These are phyloP conservation scores for Pithys albifrons DNA, from an alignment of 2,113 vertebrate genomes.

Conservation along the genomic window DNA sequence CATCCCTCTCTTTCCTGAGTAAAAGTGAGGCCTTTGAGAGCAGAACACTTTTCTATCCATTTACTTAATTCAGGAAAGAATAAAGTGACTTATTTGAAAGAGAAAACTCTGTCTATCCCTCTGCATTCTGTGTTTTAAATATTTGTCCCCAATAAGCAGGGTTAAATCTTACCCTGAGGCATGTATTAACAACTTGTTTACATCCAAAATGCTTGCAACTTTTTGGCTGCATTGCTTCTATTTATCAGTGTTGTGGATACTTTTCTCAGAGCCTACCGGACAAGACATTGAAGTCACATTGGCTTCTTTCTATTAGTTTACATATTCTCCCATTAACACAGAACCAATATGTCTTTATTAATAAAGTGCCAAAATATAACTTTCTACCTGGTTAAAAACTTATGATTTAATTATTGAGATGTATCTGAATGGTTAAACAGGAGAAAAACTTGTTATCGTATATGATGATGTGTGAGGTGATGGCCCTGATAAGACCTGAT, in stretches of 20 bases:
- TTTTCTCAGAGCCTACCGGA: background rate
- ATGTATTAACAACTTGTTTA: background rate
- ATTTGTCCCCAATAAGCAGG: background rate
- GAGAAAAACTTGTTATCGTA: background rate
- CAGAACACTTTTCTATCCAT: background rate
- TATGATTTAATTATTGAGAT: background rate
- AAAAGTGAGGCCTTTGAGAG: background rate
- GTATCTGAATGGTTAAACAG: background rate
- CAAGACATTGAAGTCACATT: background rate
- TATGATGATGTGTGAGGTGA: no score
- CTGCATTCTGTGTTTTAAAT: background rate
- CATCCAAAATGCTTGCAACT: background rate
- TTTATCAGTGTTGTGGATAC: background rate
- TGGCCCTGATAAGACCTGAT: no score
- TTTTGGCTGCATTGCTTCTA: background rate
- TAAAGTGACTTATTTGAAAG: background rate
- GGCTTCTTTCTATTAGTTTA: background rate
- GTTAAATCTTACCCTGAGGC: background rate
- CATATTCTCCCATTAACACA: background rate
- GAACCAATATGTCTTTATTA: background rate
- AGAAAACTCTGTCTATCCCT: background rate
- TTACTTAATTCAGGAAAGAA: background rate
- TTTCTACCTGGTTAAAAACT: background rate
- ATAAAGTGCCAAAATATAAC: background rate
- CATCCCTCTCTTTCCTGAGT: background rate